phyloP scores from a whole-genome alignment of 2,797 vertebrate genomes.

The Pseudochaenichthys georgianus region DNA sequence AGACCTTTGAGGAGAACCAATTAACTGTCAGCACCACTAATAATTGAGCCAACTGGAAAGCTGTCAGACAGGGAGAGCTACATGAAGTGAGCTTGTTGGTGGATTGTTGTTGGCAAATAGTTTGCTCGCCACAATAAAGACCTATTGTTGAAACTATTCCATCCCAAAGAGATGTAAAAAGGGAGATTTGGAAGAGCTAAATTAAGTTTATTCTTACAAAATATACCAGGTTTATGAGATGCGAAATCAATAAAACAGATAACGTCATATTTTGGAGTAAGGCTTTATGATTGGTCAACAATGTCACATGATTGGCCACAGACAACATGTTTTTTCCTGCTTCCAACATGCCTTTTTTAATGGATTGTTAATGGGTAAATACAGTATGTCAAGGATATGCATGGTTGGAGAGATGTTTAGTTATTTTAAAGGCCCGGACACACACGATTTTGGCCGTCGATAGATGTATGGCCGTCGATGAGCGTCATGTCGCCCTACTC shows the following conservation, averaged over 20 bases:
- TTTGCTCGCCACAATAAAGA: not conserved
- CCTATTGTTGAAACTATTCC: too few species aligned
- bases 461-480: too few species aligned
- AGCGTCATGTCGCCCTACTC: too few species aligned
- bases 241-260: too few species aligned
- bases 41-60: slow-evolving; percentile 57
- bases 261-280: too few species aligned
- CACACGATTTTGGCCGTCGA: too few species aligned
- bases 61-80: slow-evolving; percentile 53
- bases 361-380: too few species aligned
- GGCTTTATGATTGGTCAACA: not conserved
- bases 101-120: not conserved
- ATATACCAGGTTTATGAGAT: not conserved
- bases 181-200: too few species aligned
- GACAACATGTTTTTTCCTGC: not conserved
- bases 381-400: not conserved
- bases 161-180: too few species aligned
- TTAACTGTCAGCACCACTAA: slow-evolving; percentile 51
- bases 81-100: not conserved
- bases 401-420: slow-evolving; percentile 1
- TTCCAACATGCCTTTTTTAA: not conserved
- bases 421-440: slow-evolving; percentile 1
- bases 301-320: not conserved
- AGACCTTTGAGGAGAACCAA: slow-evolving; percentile 63
- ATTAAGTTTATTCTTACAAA: not conserved